Conservation (phyloP, 2,113 vertebrate genomes). For the Megaceryle maxima region DNA sequence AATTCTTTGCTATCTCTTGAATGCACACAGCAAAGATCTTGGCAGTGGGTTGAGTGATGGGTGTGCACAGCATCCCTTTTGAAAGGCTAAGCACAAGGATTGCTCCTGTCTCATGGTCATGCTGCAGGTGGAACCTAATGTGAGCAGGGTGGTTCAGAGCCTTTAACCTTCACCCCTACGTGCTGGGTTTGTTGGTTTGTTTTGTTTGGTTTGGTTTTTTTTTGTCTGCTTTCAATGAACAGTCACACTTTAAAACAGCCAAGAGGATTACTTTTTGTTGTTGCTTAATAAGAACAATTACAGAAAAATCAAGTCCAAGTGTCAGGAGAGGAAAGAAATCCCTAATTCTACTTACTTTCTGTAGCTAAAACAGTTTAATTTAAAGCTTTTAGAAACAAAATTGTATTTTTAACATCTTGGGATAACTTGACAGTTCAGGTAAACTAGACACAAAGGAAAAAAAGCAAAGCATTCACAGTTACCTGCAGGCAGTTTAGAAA, state of each 20-base stretch:
- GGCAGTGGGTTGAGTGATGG: neutral
- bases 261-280: too few relatives aligned
- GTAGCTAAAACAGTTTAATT: neutral
- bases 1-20: neutral
- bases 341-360: neutral
- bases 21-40: neutral
- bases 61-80: neutral
- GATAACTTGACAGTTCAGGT: neutral
- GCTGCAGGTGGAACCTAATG: neutral
- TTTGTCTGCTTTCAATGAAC: neutral
- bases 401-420: neutral
- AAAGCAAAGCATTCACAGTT: neutral
- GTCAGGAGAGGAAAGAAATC: neutral
- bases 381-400: neutral
- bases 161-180: neutral
- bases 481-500: neutral
- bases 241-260: neutral
- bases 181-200: neutral
- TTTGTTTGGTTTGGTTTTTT: neutral
- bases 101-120: neutral
- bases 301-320: neutral
- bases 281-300: neutral
- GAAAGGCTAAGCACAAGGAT: neutral
- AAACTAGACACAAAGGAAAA: neutral
- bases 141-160: neutral